Evolutionary conservation across 2,113 vertebrate genomes (phyloP).

Genomic region (Rhegmatorhina hoffmannsi): DNA sequence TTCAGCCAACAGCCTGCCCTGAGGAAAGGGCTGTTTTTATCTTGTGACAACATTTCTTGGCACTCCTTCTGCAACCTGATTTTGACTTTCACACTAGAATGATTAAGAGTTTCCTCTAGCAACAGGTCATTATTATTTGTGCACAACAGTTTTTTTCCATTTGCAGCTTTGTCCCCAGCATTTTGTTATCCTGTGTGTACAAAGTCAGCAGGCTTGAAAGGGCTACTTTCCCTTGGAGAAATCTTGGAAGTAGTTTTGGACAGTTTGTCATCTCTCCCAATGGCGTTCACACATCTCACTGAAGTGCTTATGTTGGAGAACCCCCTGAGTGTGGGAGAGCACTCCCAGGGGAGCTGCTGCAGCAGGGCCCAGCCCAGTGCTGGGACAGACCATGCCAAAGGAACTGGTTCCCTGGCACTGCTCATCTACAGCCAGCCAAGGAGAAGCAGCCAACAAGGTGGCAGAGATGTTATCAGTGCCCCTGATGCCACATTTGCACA

Average conservation of each 20-base stretch:
- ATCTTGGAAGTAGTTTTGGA: not conserved
- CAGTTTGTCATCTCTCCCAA: not conserved
- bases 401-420: not conserved
- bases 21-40: not conserved
- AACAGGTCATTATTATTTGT: not conserved
- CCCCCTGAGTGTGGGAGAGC: not conserved
- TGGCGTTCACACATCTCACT: not conserved
- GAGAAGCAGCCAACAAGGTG: not conserved
- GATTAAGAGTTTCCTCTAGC: not conserved
- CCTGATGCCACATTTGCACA: not conserved
- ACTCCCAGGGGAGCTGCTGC: not conserved
- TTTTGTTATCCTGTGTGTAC: not conserved
- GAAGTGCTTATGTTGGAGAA: not conserved
- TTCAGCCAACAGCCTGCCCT: not conserved
- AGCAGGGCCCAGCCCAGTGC: no score
- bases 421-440: not conserved
- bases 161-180: not conserved
- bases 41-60: not conserved
- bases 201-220: not conserved
- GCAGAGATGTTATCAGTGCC: not conserved
- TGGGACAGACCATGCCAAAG: not conserved
- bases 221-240: not conserved
- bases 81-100: not conserved
- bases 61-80: not conserved
- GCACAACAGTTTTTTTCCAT: not conserved